Base-by-base conservation (phyloP, 2,113 vertebrate species). In the Gobio gobio region DNA sequence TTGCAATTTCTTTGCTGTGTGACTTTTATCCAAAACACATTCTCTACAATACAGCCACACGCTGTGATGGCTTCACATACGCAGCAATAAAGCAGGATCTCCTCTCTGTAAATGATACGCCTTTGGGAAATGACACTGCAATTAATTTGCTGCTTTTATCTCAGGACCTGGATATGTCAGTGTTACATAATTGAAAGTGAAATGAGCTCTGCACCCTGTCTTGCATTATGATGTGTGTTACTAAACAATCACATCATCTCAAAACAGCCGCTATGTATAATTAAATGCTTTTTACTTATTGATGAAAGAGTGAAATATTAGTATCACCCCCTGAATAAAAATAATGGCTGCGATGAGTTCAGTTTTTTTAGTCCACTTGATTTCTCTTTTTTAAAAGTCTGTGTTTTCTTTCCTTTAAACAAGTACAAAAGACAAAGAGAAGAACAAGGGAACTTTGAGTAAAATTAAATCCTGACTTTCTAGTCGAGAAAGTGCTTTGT, bases 101-200 rank as follows among this genome's bases (percentile, higher is more conserved):
- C 49, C 78, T 61, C 79, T 88, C 29, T 10, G 84, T 68, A 87
- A 89, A 87, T 89, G 78, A 86, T 64, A 86, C 89, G 78, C 89
- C 91, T 87, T 5, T 78, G 86, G 91, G 91, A 91, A 87, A 2
- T 29, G 80, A 83, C 86, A 82, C 90, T 86, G 89, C 93, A 92
- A 92, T 93, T 93, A 92, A 94, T 93, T 91, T 91, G 36, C 90
- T 92, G 94, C 94, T 94, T 94, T 94, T 94, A 94, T 89, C 91
- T 87, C 85, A 14, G 79, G 85, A 88, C 89, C 88, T 91, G 90
- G 88, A 92, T 90, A 90, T 86, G 87, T 59, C 66, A 51, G 59
- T 4, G 85, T 93, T 94, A 89, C 68, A 72, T 92, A 93, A 94
- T 86, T 87, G 83, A 74, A 78, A 87, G 78, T 86, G 86, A 88